Percentiles rank a stretch among this genome's conserved stretches.
phyloP scores from a whole-genome alignment of 2,797 vertebrate genomes.

The Meriones psammophilus region DNA sequence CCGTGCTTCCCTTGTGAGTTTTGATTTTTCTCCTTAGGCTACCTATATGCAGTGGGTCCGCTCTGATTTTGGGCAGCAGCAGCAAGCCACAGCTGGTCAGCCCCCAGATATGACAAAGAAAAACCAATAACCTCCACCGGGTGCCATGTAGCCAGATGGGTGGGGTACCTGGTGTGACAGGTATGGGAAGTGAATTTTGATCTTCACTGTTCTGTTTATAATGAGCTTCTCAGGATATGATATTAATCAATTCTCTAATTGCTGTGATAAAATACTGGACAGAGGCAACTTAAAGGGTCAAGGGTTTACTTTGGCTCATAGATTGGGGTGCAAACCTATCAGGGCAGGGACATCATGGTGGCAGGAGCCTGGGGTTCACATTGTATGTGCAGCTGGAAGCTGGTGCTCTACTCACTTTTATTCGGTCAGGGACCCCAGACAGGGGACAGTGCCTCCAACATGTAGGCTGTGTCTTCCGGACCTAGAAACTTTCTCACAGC shows the following conservation, averaged over 20 bases:
- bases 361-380: neutral
- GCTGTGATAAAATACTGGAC: neutral
- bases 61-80: neutral
- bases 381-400: neutral
- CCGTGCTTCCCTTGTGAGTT: neutral
- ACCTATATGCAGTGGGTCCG: neutral
- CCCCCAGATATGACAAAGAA: too few relatives aligned
- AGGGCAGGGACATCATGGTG: neutral
- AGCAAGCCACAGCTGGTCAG: neutral
- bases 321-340: neutral
- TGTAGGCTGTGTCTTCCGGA: neutral
- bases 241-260: too few relatives aligned
- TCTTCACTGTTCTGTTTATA: neutral
- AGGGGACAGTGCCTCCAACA: neutral
- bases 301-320: neutral
- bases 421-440: neutral
- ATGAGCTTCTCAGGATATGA: neutral
- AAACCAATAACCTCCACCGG: neutral
- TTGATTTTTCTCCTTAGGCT: neutral
- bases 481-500: neutral
- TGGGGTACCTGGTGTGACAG: neutral
- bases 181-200: neutral
- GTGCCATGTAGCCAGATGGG: neutral
- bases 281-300: neutral
- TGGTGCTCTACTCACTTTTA: too few relatives aligned